phyloP scores from a whole-genome alignment of 2,888 invertebrate genomes.

The Tipula vernalis region DNA sequence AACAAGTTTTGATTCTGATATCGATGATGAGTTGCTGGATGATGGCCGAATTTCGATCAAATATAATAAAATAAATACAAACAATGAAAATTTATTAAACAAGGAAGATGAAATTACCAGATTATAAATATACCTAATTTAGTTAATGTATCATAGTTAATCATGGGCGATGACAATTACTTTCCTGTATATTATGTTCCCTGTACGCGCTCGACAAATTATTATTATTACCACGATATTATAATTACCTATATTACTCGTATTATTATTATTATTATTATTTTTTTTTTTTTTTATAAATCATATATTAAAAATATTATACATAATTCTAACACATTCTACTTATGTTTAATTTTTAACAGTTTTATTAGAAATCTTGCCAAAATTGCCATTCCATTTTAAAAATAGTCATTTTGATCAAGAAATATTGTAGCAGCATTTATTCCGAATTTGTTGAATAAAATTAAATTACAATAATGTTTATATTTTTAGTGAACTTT shows the following conservation, averaged over 20 bases:
- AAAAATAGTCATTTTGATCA: background rate
- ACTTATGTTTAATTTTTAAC: background rate
- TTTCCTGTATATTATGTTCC: background rate
- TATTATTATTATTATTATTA: background rate
- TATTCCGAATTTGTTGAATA: background rate
- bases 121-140: background rate
- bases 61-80: background rate
- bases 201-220: background rate
- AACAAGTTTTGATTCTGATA: conserved; percentile 28
- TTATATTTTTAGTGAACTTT: background rate
- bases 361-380: background rate
- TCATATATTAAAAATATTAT: background rate
- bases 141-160: background rate
- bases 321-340: background rate
- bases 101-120: conserved; percentile 8
- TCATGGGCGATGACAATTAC: background rate
- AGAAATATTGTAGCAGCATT: background rate
- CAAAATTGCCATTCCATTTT: background rate
- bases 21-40: background rate
- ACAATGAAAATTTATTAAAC: background rate
- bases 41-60: background rate
- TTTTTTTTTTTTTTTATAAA: background rate
- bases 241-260: background rate
- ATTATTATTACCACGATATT: background rate
- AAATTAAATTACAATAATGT: background rate